Evolutionary conservation across 2,888 invertebrate genomes (phyloP).

Genomic region (Drosophila kambysellisi): DNA sequence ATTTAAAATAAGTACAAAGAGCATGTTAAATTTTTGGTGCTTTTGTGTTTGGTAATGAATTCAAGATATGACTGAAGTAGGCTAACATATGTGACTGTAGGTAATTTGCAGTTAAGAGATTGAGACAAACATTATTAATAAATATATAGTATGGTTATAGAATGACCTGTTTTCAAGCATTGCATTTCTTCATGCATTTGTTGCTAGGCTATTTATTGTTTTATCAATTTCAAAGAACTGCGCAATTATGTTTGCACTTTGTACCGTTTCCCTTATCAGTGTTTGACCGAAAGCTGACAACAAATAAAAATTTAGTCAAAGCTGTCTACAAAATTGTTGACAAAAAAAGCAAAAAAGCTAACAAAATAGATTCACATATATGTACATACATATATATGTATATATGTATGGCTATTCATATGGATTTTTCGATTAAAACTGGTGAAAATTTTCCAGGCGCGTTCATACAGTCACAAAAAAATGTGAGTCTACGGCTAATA

Average conservation of each 20-base stretch:
- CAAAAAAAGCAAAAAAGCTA: conserved; percentile 17
- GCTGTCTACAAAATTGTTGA: conserved; percentile 2
- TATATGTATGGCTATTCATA: not conserved
- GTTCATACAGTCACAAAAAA: conserved; percentile 36
- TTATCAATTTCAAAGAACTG: conserved; percentile 40
- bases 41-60: conserved; percentile 4
- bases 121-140: not conserved
- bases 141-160: not conserved
- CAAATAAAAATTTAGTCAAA: conserved; percentile 2
- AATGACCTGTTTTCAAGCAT: not conserved
- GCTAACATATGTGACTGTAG: not conserved
- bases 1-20: not conserved
- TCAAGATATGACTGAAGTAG: not conserved
- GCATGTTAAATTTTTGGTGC: conserved; percentile 7
- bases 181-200: not conserved
- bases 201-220: conserved; percentile 54
- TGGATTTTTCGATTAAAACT: conserved; percentile 40
- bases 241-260: conserved; percentile 65
- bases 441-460: conserved; percentile 48
- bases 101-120: not conserved
- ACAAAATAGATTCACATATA: conserved; percentile 1
- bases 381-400: not conserved
- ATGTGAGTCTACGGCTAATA: conserved; percentile 24
- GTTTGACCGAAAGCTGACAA: conserved; percentile 18
- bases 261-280: conserved; percentile 39